A percentile compares a stretch with the other conserved stretches of the same genome.
Evolutionary conservation across 2,888 invertebrate species (phyloP).

Genomic region (Phoenoteleia sp.): DNA sequence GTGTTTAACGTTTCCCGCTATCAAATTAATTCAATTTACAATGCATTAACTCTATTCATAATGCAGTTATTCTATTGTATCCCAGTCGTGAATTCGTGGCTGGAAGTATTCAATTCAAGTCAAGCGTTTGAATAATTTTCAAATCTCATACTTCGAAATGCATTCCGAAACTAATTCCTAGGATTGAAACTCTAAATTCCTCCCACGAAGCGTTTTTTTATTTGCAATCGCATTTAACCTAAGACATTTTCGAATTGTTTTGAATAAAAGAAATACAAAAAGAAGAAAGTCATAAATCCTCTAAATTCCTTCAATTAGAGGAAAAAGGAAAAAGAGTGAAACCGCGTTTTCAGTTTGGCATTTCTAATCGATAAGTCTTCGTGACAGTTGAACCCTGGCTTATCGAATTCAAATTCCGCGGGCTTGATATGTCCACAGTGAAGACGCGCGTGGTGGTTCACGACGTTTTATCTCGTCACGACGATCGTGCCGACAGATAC

Average conservation of each 20-base stretch:
- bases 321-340: background rate
- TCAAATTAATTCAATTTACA: conserved; percentile 57
- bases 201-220: conserved; percentile 14
- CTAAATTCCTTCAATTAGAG: background rate
- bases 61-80: conserved; percentile 63
- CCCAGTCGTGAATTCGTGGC: conserved; percentile 38
- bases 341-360: background rate
- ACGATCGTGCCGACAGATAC: conserved; percentile 84
- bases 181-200: conserved; percentile 26
- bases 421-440: conserved; percentile 37
- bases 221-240: no score
- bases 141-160: conserved; percentile 35
- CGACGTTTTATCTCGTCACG: conserved; percentile 83
- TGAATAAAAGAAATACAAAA: no score
- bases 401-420: conserved; percentile 67
- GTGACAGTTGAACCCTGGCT: conserved; percentile 37
- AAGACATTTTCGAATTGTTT: no score
- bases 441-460: conserved; percentile 33
- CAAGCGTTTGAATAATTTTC: conserved; percentile 58
- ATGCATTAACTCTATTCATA: conserved; percentile 49
- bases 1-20: conserved; percentile 28
- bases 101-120: conserved; percentile 47
- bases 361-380: conserved; percentile 27
- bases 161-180: conserved; percentile 40
- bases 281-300: no score